These are phyloP conservation scores for Achroia grisella DNA, from an alignment of 1,140 invertebrate genomes.

Conservation along the genomic window DNA sequence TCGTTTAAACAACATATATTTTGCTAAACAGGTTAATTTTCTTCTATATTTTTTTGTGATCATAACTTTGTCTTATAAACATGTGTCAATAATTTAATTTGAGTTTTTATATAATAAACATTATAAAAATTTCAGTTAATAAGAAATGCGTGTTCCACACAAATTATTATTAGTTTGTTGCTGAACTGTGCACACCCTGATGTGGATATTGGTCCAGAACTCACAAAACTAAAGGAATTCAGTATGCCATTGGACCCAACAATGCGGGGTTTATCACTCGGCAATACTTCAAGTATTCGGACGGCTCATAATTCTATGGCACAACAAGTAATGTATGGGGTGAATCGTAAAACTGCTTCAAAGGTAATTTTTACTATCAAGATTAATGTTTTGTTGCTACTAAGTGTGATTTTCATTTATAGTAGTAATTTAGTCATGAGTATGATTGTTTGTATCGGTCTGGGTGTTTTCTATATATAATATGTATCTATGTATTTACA, in stretches of 20 bases:
- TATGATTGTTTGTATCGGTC: too few species aligned
- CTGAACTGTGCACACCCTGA: slow-evolving; percentile 93
- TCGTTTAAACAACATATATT: slow-evolving; percentile 93
- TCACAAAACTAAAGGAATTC: slow-evolving; percentile 95
- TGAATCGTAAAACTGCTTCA: slow-evolving; percentile 76
- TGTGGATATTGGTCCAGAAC: slow-evolving; percentile 89
- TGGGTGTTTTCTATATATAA: too few species aligned
- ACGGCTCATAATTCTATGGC: slow-evolving; percentile 98
- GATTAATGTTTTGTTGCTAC: background rate
- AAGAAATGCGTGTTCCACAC: slow-evolving; percentile 99
- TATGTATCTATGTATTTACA: too few species aligned
- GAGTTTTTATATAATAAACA: too few species aligned
- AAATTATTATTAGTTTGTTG: slow-evolving; percentile 96
- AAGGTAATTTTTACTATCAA: slow-evolving; percentile 36
- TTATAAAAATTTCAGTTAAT: slow-evolving; percentile 83
- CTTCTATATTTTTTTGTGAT: slow-evolving; percentile 4
- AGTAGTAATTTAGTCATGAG: too few species aligned
- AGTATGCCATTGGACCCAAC: slow-evolving; percentile 94
- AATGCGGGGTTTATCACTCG: slow-evolving; percentile 95
- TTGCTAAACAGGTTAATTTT: slow-evolving; percentile 92
- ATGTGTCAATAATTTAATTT: too few species aligned
- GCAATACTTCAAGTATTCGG: slow-evolving; percentile 96
- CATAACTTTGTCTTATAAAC: slow-evolving; percentile 1
- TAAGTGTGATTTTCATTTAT: too few species aligned
- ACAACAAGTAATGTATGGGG: slow-evolving; percentile 95